Base-by-base conservation (phyloP, 1,140 invertebrate species). In the Apis dorsata region DNA sequence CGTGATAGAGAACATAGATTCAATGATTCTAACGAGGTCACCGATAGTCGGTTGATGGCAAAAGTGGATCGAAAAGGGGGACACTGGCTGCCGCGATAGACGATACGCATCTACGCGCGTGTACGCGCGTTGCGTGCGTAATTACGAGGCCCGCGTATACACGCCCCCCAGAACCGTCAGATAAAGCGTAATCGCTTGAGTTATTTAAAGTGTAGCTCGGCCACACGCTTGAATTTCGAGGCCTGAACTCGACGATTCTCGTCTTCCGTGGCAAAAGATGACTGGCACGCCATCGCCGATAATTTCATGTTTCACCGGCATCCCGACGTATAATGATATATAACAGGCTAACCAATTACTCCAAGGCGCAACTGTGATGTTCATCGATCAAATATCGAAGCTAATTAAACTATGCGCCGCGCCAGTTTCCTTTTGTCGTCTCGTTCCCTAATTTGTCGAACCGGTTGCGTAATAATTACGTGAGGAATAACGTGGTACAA, bases 151-250 rank as follows among this genome's bases (percentile, higher is more conserved):
- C 59, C 28, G 51, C 59, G 57, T 34, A 13, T 11, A 19, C 76
- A 72, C 81, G 75, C 81, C 81, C 79, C 80, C 75, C 65, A 63
- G 51, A 62, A 63, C 49, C 73, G 75, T 34, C 68, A 57, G 81
- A 83, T 83, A 83, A 72, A 62, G 28, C 21, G 44, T 59, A 53
- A 83, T 83, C 81, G 28, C 34, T 57, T 8, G 34, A 53, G 81
- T 78, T 79, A 79, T 83, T 83, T 63, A 51, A 57, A 72, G 34
- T 44, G 34, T 44, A 7, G 81, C 74, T 24, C 34, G 44, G n/a
- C 19, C 21, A 44, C 8, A 65, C 66, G n/a, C 68, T 83, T 59
- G 81, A 83, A 79, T 57, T 79, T 71, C 59, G 75, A 79, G 75
- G 59, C 34, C 34, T 65, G 34, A 34, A 44, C 5, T 81, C 69